Conservation (phyloP, 2,113 vertebrate genomes). For the Oostethus manadensis region DNA sequence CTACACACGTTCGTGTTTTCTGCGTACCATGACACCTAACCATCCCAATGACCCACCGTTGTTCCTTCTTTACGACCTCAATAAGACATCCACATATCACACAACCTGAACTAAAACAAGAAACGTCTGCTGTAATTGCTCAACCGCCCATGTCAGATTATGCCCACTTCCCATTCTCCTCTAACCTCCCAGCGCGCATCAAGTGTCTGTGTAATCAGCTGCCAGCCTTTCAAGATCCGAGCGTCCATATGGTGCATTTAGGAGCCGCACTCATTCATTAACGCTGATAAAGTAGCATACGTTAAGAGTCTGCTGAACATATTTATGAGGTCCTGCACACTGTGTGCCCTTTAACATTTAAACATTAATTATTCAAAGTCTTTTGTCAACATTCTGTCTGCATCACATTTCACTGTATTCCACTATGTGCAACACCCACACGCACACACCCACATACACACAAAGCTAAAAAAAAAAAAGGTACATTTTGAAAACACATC, state of each 20-base stretch:
- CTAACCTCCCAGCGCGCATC: not conserved
- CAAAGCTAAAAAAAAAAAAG: too few relatives aligned
- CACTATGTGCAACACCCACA: too few relatives aligned
- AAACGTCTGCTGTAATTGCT: slow-evolving; percentile 14
- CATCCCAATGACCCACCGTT: slow-evolving; percentile 6
- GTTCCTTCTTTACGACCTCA: slow-evolving; percentile 12
- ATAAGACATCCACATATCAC: slow-evolving; percentile 16
- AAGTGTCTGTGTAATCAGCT: not conserved
- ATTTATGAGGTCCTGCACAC: slow-evolving; percentile 12
- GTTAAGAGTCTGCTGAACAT: slow-evolving; percentile 10
- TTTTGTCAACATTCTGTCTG: slow-evolving; percentile 5
- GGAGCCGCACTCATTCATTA: not conserved
- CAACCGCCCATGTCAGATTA: slow-evolving; percentile 2
- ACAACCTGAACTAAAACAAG: slow-evolving; percentile 12
- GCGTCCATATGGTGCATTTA: slow-evolving; percentile 1
- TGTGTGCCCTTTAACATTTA: slow-evolving; percentile 13
- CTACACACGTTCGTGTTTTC: slow-evolving; percentile 21
- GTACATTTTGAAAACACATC: too few relatives aligned
- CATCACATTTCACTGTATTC: slow-evolving; percentile 10
- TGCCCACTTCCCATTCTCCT: not conserved
- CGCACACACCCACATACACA: too few relatives aligned
- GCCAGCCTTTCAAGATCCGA: too few relatives aligned
- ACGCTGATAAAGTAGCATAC: not conserved
- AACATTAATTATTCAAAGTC: slow-evolving; percentile 31
- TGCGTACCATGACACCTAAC: slow-evolving; percentile 1